A percentile compares a stretch with the other conserved stretches of the same genome.
Conservation (phyloP, 2,797 vertebrate species). For the Zenarchopterus dispar region DNA sequence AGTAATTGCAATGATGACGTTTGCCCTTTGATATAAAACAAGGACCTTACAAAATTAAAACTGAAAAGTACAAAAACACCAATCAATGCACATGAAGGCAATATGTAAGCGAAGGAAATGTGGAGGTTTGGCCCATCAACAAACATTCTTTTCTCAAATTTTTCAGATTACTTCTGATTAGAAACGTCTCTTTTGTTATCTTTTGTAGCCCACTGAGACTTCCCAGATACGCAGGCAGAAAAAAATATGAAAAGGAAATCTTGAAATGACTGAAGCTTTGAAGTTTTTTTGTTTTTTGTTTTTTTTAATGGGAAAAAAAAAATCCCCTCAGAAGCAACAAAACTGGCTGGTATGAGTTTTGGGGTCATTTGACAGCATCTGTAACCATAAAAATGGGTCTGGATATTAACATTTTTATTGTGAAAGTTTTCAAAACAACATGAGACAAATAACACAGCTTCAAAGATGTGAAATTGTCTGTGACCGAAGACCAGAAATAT, state of each 20-base stretch:
- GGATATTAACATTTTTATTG: slow-evolving; percentile 16
- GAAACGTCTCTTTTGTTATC: slow-evolving; percentile 22
- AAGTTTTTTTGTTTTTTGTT: background rate
- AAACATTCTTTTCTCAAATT: slow-evolving; percentile 32
- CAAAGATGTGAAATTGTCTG: slow-evolving; percentile 10
- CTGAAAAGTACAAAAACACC: slow-evolving; percentile 28
- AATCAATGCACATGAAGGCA: slow-evolving; percentile 38
- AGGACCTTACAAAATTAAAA: slow-evolving; percentile 9
- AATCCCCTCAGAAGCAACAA: no score
- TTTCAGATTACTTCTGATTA: slow-evolving; percentile 34
- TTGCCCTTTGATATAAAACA: no score
- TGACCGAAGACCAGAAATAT: slow-evolving; percentile 23
- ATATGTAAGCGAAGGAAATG: slow-evolving; percentile 32
- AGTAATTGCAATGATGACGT: no score
- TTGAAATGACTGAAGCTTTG: slow-evolving; percentile 24
- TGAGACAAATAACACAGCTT: slow-evolving; percentile 26
- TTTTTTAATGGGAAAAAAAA: no score
- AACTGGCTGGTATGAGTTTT: no score
- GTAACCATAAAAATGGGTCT: slow-evolving; percentile 11
- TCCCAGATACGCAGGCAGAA: slow-evolving; percentile 15
- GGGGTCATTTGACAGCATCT: slow-evolving; percentile 1
- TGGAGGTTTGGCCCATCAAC: slow-evolving; percentile 36
- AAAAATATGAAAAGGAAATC: slow-evolving; percentile 1
- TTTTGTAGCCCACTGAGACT: slow-evolving; percentile 13
- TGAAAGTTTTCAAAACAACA: slow-evolving; percentile 30